Evolutionary conservation across 2,888 invertebrate species (phyloP).

Genomic region (Thysanoteuthis rhombus): DNA sequence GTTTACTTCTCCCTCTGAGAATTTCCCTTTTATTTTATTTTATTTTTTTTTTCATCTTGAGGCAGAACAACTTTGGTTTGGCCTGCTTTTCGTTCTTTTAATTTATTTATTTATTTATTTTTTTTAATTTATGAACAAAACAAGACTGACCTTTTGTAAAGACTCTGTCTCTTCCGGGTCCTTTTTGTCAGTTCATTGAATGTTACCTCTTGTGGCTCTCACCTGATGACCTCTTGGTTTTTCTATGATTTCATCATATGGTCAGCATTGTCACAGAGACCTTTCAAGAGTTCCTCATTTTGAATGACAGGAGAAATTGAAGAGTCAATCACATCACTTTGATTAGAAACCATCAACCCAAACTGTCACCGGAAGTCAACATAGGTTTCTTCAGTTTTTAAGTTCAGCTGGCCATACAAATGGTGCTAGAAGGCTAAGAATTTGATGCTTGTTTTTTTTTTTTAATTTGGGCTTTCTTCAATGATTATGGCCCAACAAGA

Average conservation of each 20-base stretch:
- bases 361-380: too few species aligned
- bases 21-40: not conserved
- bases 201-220: not conserved
- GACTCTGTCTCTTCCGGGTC: not conserved
- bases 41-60: not conserved
- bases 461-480: too few species aligned
- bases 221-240: not conserved
- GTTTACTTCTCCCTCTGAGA: not conserved
- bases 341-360: too few species aligned
- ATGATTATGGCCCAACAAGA: too few species aligned
- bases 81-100: not conserved
- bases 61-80: not conserved
- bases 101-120: not conserved
- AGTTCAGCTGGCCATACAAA: too few species aligned
- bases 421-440: too few species aligned
- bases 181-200: not conserved
- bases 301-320: not conserved
- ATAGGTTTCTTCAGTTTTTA: too few species aligned
- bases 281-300: not conserved
- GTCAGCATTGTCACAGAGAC: not conserved
- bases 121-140: not conserved
- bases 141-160: not conserved
- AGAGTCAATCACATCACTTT: not conserved
- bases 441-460: too few species aligned
- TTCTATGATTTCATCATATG: not conserved